Percentiles rank a stretch among this genome's conserved stretches.
phyloP scores from a whole-genome alignment of 2,888 invertebrate genomes.

The Aromia moschata region DNA sequence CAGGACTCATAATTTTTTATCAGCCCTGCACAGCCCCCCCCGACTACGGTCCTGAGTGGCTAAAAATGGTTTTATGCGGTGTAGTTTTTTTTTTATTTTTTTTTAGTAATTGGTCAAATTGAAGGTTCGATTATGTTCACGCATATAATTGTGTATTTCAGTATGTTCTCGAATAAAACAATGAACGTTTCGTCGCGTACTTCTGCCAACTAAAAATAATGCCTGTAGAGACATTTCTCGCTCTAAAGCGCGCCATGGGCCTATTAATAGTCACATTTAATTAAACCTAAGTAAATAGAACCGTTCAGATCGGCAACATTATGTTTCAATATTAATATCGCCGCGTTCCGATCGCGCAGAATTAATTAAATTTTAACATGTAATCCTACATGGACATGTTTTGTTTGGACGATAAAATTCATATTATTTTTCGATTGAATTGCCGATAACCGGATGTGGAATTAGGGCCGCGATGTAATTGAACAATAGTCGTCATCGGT shows the following conservation, averaged over 20 bases:
- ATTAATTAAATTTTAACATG: conserved; percentile 48
- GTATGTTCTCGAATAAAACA: too few species aligned
- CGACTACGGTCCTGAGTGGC: too few species aligned
- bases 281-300: conserved; percentile 14
- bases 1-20: too few species aligned
- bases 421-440: conserved; percentile 49
- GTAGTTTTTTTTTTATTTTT: too few species aligned
- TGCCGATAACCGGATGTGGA: conserved; percentile 43
- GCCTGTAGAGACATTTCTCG: neutral
- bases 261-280: conserved; percentile 10
- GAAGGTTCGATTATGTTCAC: too few species aligned
- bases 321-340: conserved; percentile 29
- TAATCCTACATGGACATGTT: conserved; percentile 37
- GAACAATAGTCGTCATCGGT: conserved; percentile 45
- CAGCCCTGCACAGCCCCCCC: too few species aligned
- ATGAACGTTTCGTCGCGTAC: too few species aligned
- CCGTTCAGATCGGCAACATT: conserved; percentile 13
- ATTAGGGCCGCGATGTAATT: conserved; percentile 45
- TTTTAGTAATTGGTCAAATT: too few species aligned
- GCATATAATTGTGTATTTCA: too few species aligned
- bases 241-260: neutral
- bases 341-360: conserved; percentile 24
- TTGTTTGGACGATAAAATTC: conserved; percentile 42
- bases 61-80: too few species aligned
- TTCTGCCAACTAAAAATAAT: neutral